Evolutionary conservation across 1,140 invertebrate species (phyloP).

Genomic region (Eciton burchellii): DNA sequence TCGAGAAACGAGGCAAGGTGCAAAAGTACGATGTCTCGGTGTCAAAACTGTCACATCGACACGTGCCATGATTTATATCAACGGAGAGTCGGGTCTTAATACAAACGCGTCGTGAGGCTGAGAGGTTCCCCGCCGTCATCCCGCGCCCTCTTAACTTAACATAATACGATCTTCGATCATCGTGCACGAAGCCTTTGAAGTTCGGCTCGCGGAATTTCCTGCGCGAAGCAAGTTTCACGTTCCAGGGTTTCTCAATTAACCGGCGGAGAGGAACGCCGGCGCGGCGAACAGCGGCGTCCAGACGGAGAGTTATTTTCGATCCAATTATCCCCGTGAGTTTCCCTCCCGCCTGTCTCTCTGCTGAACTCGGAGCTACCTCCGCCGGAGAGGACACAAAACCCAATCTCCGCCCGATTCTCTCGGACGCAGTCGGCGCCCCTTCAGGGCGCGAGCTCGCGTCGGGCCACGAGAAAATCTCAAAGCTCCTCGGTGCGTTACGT

Average conservation of each 20-base stretch:
- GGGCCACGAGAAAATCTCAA: background rate
- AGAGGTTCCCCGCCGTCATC: no score
- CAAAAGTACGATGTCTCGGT: background rate
- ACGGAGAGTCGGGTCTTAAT: background rate
- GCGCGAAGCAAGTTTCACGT: background rate
- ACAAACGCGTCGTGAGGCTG: background rate
- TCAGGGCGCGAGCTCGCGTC: no score
- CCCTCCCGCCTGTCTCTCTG: no score
- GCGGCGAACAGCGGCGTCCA: background rate
- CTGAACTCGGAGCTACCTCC: background rate
- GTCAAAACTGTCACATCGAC: constrained; percentile 12
- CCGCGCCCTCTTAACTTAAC: constrained; percentile 24
- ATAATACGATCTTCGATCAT: constrained; percentile 8
- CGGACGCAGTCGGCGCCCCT: no score
- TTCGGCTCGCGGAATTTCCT: constrained; percentile 8
- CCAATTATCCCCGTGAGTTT: background rate
- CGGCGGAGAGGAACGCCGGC: background rate
- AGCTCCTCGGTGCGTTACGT: no score
- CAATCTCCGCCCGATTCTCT: constrained; percentile 16
- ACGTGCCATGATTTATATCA: background rate
- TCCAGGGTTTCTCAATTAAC: constrained; percentile 5
- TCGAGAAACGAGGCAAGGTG: background rate
- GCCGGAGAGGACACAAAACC: background rate
- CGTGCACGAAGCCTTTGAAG: constrained; percentile 23
- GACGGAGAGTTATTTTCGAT: constrained; percentile 34